phyloP scores from a whole-genome alignment of 2,888 invertebrate species.

The Crossocerus cetratus region DNA sequence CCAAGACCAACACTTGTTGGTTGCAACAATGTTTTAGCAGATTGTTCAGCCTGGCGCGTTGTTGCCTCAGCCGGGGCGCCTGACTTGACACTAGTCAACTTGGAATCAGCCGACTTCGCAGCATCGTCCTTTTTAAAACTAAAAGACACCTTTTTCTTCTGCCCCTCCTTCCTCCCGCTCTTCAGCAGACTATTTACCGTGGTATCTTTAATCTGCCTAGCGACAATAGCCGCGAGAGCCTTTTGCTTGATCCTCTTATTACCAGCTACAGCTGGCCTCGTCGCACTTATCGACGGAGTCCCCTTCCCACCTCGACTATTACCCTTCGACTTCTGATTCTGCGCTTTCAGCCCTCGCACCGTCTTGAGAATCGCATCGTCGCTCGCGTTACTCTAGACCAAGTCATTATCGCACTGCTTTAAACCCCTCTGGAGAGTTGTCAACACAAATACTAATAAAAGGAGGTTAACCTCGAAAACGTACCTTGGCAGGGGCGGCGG shows the following conservation, averaged over 20 bases:
- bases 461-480: constrained; percentile 61
- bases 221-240: constrained; percentile 66
- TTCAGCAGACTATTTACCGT: constrained; percentile 4
- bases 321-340: constrained; percentile 13
- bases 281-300: not conserved
- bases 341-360: constrained; percentile 33
- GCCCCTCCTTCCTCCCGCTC: not conserved
- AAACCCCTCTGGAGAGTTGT: constrained; percentile 4
- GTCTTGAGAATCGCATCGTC: constrained; percentile 28
- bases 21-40: constrained; percentile 3
- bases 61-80: not conserved
- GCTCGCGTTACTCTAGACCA: not conserved
- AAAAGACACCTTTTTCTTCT: constrained; percentile 9
- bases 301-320: not conserved
- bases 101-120: not conserved
- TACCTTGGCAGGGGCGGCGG: constrained; percentile 54
- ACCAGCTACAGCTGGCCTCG: not conserved
- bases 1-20: not conserved
- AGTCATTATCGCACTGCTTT: constrained; percentile 1
- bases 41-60: constrained; percentile 14
- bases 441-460: not conserved
- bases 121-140: too few relatives aligned
- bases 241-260: constrained; percentile 70
- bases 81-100: not conserved
- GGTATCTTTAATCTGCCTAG: constrained; percentile 52